These are phyloP conservation scores for Thaleichthys pacificus DNA, from an alignment of 2,797 vertebrate species.

Conservation along the genomic window DNA sequence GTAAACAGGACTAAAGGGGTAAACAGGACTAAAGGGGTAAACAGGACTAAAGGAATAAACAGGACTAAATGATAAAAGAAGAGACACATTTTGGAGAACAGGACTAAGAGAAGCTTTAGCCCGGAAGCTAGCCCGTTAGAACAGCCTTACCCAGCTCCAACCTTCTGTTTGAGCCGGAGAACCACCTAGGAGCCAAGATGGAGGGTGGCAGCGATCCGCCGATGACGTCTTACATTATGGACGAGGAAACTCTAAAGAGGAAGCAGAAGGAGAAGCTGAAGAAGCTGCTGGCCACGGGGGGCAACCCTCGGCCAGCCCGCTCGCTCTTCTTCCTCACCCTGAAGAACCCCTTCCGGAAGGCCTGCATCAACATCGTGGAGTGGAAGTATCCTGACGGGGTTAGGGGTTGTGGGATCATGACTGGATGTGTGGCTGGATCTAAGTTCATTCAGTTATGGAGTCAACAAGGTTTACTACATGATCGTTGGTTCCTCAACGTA, in stretches of 20 bases:
- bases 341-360: conserved; percentile 84
- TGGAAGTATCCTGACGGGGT: conserved; percentile 92
- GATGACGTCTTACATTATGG: conserved; percentile 74
- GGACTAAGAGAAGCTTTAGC: neutral
- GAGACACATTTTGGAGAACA: neutral
- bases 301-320: conserved; percentile 83
- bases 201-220: conserved; percentile 67
- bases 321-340: conserved; percentile 88
- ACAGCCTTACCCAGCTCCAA: neutral
- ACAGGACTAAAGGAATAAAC: neutral
- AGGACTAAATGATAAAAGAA: neutral
- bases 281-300: conserved; percentile 80
- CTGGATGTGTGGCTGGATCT: neutral
- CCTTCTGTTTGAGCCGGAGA: neutral
- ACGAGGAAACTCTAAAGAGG: conserved; percentile 82
- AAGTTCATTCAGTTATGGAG: neutral
- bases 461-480: neutral
- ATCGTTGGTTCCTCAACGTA: neutral
- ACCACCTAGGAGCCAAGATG: conserved; percentile 62
- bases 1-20: neutral
- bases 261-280: conserved; percentile 82
- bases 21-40: neutral
- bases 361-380: conserved; percentile 90
- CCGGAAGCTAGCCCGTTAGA: neutral
- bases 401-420: neutral